Base-by-base conservation (phyloP, 2,797 vertebrate genomes). In the Delichon dasypus region DNA sequence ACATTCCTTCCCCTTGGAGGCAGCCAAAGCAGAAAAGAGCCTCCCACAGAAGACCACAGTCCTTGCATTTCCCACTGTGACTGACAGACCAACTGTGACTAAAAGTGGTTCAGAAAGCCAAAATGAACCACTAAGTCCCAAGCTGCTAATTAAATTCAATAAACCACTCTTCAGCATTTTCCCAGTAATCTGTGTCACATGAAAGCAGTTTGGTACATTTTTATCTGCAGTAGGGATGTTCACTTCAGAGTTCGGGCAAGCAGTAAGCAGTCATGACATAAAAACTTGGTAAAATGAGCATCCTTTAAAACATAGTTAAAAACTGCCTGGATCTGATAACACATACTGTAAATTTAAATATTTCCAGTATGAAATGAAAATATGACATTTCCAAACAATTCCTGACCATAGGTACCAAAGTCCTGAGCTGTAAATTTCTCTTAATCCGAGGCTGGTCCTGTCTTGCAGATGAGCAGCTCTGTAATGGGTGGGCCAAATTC, bases 121-220 rank as follows among this genome's bases (percentile, higher is more conserved):
- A 95, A 93, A 85, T 5, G 4, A 93, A 32, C 26, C 15, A 26
- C 21, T 26, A 53, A 80, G 50, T 72, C 30, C 36, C 60, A 88
- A 66, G 13, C 50, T 62, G 50, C 34, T 72, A 88, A 92, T 78
- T 81, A 78, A 93, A 88, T 88, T 64, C 82, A 90, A 58, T 26
- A 75, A 91, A 44, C 9, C 1, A 1, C 27, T 57, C 62, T 78
- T 68, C 66, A 78, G 73, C 62, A 62, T 61, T 78, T 80, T 75
- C 70, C 72, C n/a, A 50, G 62, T 74, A 67, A 81, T 58, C 26
- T 65, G 47, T 65, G 66, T 62, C 83, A 81, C 51, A 58, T 1
- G 0, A 25, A 71, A 81, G 53, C 5, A 14, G 76, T 51, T 47
- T 62, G 47, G 47, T 62, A 45, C 34, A 65, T 73, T 74, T 77